These are phyloP conservation scores for Psix sp. DNA, from an alignment of 1,140 invertebrate genomes.

Conservation along the genomic window DNA sequence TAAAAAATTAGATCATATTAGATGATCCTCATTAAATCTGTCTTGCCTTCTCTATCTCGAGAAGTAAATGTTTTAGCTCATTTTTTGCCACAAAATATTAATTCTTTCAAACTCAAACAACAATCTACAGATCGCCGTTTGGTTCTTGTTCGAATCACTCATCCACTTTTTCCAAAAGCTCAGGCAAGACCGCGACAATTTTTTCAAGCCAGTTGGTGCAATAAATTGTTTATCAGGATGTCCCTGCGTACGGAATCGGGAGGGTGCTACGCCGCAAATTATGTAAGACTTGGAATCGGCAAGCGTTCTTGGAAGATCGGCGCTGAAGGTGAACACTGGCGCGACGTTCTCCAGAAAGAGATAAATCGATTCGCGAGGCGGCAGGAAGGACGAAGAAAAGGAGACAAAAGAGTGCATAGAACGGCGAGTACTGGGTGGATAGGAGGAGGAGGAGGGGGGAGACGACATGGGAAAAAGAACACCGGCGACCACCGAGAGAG, in stretches of 20 bases:
- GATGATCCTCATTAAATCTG: no score
- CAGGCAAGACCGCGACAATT: no score
- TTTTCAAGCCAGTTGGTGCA: no score
- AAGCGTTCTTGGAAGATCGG: slow-evolving; percentile 65
- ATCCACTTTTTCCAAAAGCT: no score
- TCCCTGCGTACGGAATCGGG: slow-evolving; percentile 45
- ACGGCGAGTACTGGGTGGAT: slow-evolving; percentile 21
- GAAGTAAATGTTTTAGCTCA: no score
- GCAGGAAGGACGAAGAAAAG: slow-evolving; percentile 7
- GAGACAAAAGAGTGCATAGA: slow-evolving; percentile 29
- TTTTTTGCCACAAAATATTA: no score
- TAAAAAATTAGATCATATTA: no score
- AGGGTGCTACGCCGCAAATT: slow-evolving; percentile 61
- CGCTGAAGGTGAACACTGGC: slow-evolving; percentile 47
- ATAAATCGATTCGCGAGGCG: slow-evolving; percentile 43
- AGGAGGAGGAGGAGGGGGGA: slow-evolving; percentile 35
- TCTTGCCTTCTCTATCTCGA: no score
- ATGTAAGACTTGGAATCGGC: slow-evolving; percentile 63
- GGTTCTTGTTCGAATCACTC: no score
- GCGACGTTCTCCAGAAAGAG: slow-evolving; percentile 38
- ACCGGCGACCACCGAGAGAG: slow-evolving; percentile 75
- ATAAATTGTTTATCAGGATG: slow-evolving; percentile 38
- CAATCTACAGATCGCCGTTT: no score
- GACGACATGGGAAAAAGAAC: slow-evolving; percentile 54
- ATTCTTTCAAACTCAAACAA: no score